Evolutionary conservation across 2,797 vertebrate genomes (phyloP).

Genomic region (Arremon aurantiirostris): DNA sequence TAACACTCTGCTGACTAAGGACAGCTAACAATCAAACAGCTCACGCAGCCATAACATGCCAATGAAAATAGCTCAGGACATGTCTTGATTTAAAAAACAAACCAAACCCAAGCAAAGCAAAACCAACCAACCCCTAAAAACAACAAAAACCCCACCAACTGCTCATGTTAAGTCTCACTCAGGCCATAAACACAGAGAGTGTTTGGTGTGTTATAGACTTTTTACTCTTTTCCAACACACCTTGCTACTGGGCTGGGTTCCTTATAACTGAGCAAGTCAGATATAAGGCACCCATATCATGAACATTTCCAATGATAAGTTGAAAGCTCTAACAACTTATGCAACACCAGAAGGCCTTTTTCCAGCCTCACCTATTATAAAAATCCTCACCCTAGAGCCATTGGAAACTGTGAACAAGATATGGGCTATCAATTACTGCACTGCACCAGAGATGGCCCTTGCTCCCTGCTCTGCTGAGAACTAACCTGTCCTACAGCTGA

Average conservation of each 20-base stretch:
- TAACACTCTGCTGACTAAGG: not conserved
- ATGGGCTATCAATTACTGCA: not conserved
- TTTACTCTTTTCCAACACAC: not conserved
- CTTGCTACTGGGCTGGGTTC: no score
- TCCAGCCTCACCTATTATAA: not conserved
- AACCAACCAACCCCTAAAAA: not conserved
- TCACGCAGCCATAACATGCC: not conserved
- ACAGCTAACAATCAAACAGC: not conserved
- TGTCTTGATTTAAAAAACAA: not conserved
- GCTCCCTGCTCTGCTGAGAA: not conserved
- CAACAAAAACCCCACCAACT: not conserved
- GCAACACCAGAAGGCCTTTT: not conserved
- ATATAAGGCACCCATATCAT: rapidly evolving
- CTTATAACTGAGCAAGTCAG: not conserved
- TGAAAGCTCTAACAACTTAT: not conserved
- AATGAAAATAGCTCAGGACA: not conserved
- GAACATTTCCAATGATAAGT: not conserved
- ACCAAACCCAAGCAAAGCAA: not conserved
- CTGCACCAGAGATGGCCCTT: rapidly evolving
- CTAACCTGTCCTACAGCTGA: no score
- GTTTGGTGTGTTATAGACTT: not conserved
- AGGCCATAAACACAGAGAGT: rapidly evolving
- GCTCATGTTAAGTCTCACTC: rapidly evolving
- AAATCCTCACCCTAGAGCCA: not conserved
- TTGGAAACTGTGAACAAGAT: not conserved